A percentile compares a stretch with the other conserved stretches of the same genome.
Evolutionary conservation across 1,140 invertebrate genomes (phyloP).

Genomic region (Zaprionus ornatus): DNA sequence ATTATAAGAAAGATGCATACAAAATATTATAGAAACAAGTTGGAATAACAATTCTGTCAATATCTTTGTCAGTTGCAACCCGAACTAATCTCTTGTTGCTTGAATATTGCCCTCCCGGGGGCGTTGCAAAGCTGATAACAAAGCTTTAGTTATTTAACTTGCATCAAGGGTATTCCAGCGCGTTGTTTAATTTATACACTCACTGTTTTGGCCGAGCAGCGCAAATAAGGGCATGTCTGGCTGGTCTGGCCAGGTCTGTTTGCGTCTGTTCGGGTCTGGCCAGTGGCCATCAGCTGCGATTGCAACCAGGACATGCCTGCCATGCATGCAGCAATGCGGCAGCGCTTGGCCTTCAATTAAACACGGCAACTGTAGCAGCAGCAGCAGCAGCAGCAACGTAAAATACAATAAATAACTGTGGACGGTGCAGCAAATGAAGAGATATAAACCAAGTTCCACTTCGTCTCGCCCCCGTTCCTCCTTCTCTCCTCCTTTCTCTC

Average conservation of each 20-base stretch:
- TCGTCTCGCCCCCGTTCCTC: not conserved
- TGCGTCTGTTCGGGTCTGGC: constrained; percentile 18
- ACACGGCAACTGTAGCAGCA: constrained; percentile 37
- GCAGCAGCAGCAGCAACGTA: constrained; percentile 51
- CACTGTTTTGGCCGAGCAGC: constrained; percentile 66
- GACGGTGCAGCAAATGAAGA: constrained; percentile 73
- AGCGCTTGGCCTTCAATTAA: constrained; percentile 80
- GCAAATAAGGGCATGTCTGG: constrained; percentile 80
- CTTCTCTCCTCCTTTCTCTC: not conserved
- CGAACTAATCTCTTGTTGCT: not conserved
- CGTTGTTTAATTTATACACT: constrained; percentile 71
- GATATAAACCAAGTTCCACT: constrained; percentile 73
- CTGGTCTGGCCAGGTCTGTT: not conserved
- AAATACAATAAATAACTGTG: constrained; percentile 79
- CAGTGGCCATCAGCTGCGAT: constrained; percentile 73
- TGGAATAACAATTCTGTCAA: not conserved
- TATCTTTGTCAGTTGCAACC: not conserved
- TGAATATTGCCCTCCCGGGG: not conserved
- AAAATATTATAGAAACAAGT: not conserved
- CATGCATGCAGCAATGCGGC: constrained; percentile 80
- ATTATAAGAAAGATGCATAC: too few species aligned
- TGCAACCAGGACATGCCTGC: constrained; percentile 79
- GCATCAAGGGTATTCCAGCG: constrained; percentile 68
- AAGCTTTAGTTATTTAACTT: constrained; percentile 24
- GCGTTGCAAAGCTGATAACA: constrained; percentile 15